Evolutionary conservation across 2,113 vertebrate genomes (phyloP).

Genomic region (Verasper variegatus): DNA sequence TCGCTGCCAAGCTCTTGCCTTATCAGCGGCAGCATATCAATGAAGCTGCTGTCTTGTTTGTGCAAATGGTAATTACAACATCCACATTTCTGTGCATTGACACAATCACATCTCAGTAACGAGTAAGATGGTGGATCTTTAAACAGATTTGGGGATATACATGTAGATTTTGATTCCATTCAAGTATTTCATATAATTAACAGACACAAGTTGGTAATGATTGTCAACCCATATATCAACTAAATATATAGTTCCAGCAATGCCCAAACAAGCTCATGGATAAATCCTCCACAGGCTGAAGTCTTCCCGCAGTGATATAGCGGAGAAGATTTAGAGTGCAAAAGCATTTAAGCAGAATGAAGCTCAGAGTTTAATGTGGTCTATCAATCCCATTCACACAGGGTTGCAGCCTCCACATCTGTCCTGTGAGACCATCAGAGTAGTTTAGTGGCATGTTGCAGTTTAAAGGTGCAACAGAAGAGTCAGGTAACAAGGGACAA

Average conservation of each 20-base stretch:
- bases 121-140: slow-evolving; percentile 46
- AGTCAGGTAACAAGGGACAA: slow-evolving; percentile 83
- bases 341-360: slow-evolving; percentile 77
- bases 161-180: slow-evolving; percentile 38
- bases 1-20: slow-evolving; percentile 85
- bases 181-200: slow-evolving; percentile 43
- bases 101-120: slow-evolving; percentile 87
- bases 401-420: slow-evolving; percentile 61
- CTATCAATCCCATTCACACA: slow-evolving; percentile 76
- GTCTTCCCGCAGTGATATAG: slow-evolving; percentile 50
- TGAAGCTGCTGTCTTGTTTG: slow-evolving; percentile 91
- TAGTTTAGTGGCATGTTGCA: slow-evolving; percentile 82
- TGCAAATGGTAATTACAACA: slow-evolving; percentile 98
- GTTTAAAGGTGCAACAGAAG: slow-evolving; percentile 82
- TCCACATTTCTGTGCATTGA: slow-evolving; percentile 91
- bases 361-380: slow-evolving; percentile 77
- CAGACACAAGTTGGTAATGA: slow-evolving; percentile 13
- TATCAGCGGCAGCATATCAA: slow-evolving; percentile 93
- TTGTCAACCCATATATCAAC: slow-evolving; percentile 34
- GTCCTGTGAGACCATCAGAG: slow-evolving; percentile 76
- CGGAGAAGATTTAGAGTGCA: slow-evolving; percentile 65
- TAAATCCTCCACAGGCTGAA: slow-evolving; percentile 45
- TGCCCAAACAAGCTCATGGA: slow-evolving; percentile 36
- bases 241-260: slow-evolving; percentile 45
- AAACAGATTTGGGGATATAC: slow-evolving; percentile 58